A percentile compares a stretch with the other conserved stretches of the same genome.
Evolutionary conservation across 1,140 invertebrate genomes (phyloP).

Genomic region (Drosophila sproati): DNA sequence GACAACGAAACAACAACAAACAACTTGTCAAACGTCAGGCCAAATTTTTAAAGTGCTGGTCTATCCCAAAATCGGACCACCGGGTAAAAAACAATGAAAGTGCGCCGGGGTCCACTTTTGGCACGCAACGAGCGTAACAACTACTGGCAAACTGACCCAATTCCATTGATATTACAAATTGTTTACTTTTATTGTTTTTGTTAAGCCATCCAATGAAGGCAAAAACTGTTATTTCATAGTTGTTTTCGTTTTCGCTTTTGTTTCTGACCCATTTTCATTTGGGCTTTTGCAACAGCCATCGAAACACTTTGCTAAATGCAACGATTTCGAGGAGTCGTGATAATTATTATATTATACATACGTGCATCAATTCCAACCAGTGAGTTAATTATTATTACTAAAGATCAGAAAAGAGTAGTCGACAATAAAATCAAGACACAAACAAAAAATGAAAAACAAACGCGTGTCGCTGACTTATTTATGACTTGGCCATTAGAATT

Average conservation of each 20-base stretch:
- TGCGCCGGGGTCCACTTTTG: constrained; percentile 40
- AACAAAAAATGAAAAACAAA: not conserved
- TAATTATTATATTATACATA: not conserved
- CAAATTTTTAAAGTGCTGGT: constrained; percentile 41
- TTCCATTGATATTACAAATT: constrained; percentile 65
- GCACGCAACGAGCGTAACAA: constrained; percentile 72
- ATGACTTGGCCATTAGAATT: constrained; percentile 36
- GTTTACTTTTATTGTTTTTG: constrained; percentile 53
- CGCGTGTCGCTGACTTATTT: constrained; percentile 54
- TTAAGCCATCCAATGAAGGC: constrained; percentile 33
- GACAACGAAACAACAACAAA: constrained; percentile 25
- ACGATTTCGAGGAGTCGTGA: constrained; percentile 24
- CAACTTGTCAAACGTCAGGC: constrained; percentile 67
- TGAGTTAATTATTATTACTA: too few relatives aligned
- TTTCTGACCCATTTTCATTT: constrained; percentile 8
- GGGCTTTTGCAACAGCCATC: constrained; percentile 29
- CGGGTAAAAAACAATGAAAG: constrained; percentile 61
- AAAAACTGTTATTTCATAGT: constrained; percentile 35
- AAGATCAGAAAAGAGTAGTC: not conserved
- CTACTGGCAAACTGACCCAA: constrained; percentile 66
- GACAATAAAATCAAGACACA: too few relatives aligned
- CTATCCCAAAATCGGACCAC: constrained; percentile 60
- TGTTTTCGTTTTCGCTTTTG: constrained; percentile 27
- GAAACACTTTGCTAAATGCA: constrained; percentile 49
- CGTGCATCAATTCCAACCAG: too few relatives aligned